These are phyloP conservation scores for Mesorhabditis spiculigera DNA, from an alignment of 2,888 invertebrate genomes.

Conservation along the genomic window DNA sequence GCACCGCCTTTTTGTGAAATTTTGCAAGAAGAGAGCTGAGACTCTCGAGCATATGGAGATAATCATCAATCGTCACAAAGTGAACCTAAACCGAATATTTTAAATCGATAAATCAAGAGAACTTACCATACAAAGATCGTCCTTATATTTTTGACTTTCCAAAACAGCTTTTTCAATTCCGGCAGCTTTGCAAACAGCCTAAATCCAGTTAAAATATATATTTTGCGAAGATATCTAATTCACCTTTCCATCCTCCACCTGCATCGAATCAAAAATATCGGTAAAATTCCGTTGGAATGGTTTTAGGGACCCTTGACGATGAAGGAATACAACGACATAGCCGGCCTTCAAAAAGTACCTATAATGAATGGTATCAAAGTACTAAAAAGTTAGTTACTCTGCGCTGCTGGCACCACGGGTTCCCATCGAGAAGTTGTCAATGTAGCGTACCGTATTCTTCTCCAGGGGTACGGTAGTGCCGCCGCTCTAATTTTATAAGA, in stretches of 20 bases:
- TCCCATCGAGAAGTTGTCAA: constrained; percentile 97
- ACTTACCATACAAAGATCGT: constrained; percentile 12
- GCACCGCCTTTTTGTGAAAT: constrained; percentile 65
- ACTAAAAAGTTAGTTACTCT: constrained; percentile 65
- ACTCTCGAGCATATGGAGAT: constrained; percentile 41
- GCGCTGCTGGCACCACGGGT: constrained; percentile 89
- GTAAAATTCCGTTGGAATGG: constrained; percentile 85
- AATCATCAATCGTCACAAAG: constrained; percentile 48
- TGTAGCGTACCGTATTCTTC: constrained; percentile 92
- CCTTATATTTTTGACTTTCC: constrained; percentile 23
- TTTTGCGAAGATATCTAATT: neutral
- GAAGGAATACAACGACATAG: constrained; percentile 89
- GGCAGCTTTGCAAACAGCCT: constrained; percentile 23
- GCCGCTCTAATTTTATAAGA: constrained; percentile 69
- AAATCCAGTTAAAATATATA: constrained; percentile 5
- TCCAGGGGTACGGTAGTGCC: constrained; percentile 95
- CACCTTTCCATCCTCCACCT: constrained; percentile 23
- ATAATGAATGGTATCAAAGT: neutral
- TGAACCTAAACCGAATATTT: constrained; percentile 29
- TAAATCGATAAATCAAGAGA: neutral
- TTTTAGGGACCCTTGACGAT: constrained; percentile 81
- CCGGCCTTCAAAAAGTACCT: constrained; percentile 75
- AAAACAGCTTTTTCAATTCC: constrained; percentile 19
- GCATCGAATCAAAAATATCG: constrained; percentile 38
- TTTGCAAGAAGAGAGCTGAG: constrained; percentile 6